Evolutionary conservation across 1,140 invertebrate species (phyloP).

Genomic region (Dufourea novaeangliae): DNA sequence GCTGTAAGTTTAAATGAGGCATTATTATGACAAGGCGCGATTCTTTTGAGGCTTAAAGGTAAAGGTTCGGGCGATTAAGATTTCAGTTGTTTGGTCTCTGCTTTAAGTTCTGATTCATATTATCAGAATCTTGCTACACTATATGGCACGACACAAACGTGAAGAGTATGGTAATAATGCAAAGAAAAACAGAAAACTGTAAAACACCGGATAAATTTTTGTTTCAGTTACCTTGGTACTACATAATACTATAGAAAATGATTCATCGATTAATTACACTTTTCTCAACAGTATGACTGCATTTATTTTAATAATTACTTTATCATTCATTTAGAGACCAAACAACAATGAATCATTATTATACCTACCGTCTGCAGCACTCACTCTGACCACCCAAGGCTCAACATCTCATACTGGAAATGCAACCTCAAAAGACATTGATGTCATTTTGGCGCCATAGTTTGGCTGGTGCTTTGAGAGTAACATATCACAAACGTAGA

Average conservation of each 20-base stretch:
- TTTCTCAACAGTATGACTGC: background rate
- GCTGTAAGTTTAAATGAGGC: conserved; percentile 82
- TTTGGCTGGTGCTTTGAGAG: conserved; percentile 79
- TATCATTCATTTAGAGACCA: conserved; percentile 71
- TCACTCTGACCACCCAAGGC: conserved; percentile 73
- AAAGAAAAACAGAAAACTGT: background rate
- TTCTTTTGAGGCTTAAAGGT: conserved; percentile 72
- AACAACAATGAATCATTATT: conserved; percentile 76
- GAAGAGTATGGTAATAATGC: conserved; percentile 4
- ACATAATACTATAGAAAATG: no score
- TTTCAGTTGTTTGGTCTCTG: conserved; percentile 77
- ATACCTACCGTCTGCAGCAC: conserved; percentile 80
- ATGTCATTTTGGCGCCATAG: conserved; percentile 77
- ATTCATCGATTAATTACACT: background rate
- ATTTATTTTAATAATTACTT: background rate
- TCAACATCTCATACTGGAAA: conserved; percentile 79
- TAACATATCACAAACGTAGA: conserved; percentile 80
- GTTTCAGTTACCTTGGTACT: background rate
- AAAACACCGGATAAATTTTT: conserved; percentile 5
- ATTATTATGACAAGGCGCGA: conserved; percentile 77
- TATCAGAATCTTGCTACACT: background rate
- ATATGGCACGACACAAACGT: background rate
- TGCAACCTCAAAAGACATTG: conserved; percentile 80
- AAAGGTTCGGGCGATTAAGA: conserved; percentile 69
- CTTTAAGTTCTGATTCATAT: conserved; percentile 26